Evolutionary conservation across 2,888 invertebrate species (phyloP), one percentile per base, ranked within the genome.

Genomic region (Cosmopolites sordidus): DNA sequence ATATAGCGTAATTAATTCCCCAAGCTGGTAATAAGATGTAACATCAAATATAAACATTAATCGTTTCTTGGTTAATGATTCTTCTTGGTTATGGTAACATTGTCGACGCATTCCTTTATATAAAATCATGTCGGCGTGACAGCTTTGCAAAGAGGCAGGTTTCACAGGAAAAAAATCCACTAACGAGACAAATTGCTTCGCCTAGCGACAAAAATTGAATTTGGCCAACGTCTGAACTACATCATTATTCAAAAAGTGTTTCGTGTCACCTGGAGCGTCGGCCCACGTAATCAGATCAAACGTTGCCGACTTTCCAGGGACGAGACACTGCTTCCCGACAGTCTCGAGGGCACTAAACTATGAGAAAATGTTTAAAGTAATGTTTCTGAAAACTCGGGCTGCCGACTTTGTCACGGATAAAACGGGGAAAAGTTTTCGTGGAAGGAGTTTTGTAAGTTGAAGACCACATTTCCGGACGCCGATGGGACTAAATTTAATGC

Each of bases 211-310:
- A 52, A 56, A 56, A 56, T 56, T 53, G 52, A 56, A 56, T 56
- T 56, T 53, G 43, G 53, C 49, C 46, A 52, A 50, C 48, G 52
- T 47, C 47, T 43, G 45, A 50, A 47, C 49, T 39, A 41, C 56
- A 56, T 56, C 56, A 53, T 56, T 56, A 56, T 56, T 56, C 56
- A 56, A 52, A 56, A 56, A 49, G 53, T 48, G 56, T 56, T 49
- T 45, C 40, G 18, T 45, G 53, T 56, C 53, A 56, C 49, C 53
- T 53, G 46, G 46, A 56, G 56, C 55, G 48, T 56, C 56, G 48
- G 48, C 44, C 17, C 44, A 52, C 52, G 56, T 56, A 56, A 56
- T 56, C 52, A 51, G 51, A 56, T 56, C 51, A 56, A 56, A 56
- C 52, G 51, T 17, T 43, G 54, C 43, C 47, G 49, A 46, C 49